Base-by-base conservation (phyloP, 2,888 invertebrate species). In the Synanthedon andrenaeformis region DNA sequence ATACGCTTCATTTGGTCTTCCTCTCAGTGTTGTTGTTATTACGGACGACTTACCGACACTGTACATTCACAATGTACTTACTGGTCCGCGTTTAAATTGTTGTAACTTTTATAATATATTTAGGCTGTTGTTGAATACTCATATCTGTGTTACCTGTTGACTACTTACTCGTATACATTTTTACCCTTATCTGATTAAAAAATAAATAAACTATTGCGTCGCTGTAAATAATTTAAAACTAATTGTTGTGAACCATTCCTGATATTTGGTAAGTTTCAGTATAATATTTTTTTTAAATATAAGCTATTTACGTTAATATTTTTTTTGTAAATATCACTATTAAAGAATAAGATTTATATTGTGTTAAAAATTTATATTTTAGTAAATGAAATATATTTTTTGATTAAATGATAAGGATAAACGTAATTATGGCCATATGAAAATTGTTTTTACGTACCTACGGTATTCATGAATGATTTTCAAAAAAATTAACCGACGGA, bases 61-160 rank as follows among this genome's bases (percentile, higher is more conserved):
- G 59, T 67, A 64, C 35, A 35, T 35, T 69, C 63, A 67, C 74
- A 62, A 76, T 71, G 62, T 66, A 66, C 67, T 69, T 66, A 66
- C 67, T 69, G 66, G 67, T 59, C 62, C 71, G 69, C 72, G 71
- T 64, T 70, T 69, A 70, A 76, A 74, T 80, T 81, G 83, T 84
- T 83, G 76, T 76, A 82, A 79, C 79, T 84, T 83, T 84, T 76
- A 74, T 53, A 56, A 81, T 72, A 81, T 79, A 76, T 85, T 81
- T 84, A 80, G 72, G 78, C 82, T 82, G 79, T 84, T 85, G 79
- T 82, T 81, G 62, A 73, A 76, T 74, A 82, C 82, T 83, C 78
- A 67, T 74, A 82, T 79, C 84, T 83, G 83, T 85, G 84, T 85
- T 86, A 86, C 75, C 80, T 84, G 85, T 86, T 86, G 76, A 82